Evolutionary conservation across 2,888 invertebrate genomes (phyloP), one percentile per base, ranked within the genome.

Genomic region (Polyploca ridens): DNA sequence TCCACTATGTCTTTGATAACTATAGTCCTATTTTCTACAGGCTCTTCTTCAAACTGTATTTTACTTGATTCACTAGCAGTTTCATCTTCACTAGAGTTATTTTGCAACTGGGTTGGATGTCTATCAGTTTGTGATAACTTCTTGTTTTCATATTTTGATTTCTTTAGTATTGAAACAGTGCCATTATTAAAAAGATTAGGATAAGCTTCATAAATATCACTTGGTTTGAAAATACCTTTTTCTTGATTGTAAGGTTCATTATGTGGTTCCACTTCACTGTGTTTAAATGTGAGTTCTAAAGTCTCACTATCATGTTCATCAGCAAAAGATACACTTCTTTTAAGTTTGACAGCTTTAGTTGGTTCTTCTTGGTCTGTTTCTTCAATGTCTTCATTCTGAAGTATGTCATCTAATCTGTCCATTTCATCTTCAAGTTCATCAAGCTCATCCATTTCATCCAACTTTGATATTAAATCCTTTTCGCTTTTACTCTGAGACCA

Each of bases 391-490:
- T 87, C 85, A 72, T 78, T 79, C 62, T 82, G 78, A 44, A 90
- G 74, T 41, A 90, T 82, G 63, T 88, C 84, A 76, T 90, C 88
- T 71, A 87, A 66, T 89, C 94, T 93, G 68, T 94, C 89, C 76
- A 95, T 89, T 82, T 95, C 94, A 88, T 96, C 96, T 84, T 95
- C 94, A 63, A 94, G 75, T 64, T 91, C 91, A 69, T 94, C 94
- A 62, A 93, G 81, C 73, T 87, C 82, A 75, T 96, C 95, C 67
- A 96, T 85, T 80, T 95, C 94, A 84, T 95, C 94, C 58, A 95
- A 77, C 69, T 89, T 88, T 33, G 86, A 79, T 77, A 94, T 83
- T 38, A 95, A 71, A 71, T 95, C 94, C 62, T 86, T 79, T 75
- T 94, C 88, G 68, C 81, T 86, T 77, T 86, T 83, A 73, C 76